Evolutionary conservation across 2,797 vertebrate genomes (phyloP), one percentile per base, ranked within the genome.

Genomic region (Micromesistius poutassou): DNA sequence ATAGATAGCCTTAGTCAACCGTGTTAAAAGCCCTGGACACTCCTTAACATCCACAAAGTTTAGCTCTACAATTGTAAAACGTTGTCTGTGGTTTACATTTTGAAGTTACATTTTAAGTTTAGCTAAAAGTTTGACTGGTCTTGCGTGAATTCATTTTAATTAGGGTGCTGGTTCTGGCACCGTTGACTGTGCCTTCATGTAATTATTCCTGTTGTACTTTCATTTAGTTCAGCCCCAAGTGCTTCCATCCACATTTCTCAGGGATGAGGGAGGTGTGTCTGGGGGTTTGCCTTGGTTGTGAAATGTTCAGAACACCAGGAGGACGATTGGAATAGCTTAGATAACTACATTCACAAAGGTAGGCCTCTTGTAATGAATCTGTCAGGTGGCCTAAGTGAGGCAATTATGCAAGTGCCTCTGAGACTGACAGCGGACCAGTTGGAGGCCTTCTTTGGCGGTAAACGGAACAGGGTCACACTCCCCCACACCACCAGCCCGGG

Each of bases 341-440:
- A 91, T 89, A 90, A 89, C 92, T 87, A 77, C 84, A 80, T 80
- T 80, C 89, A 87, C 92, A 90, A 92, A 91, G 91, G 83, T 83
- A 84, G 85, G 82, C 83, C 79, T 82, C 81, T 84, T 89, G 88
- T 82, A 88, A 92, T 92, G 90, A 91, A 92, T 91, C 86, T 90
- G 88, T 88, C 90, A 87, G 80, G 77, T 79, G 82, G 87, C 85
- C 71, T 81, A 91, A 79, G 81, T 80, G 76, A 71, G 72, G 83
- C 82, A 86, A 88, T 89, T 85, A 83, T 76, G 73, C 74, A 82
- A 80, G 82, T 87, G 80, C 82, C 82, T 87, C 66, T 16, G n/a
- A 77, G 77, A 80, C 78, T 30, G 71, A 86, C 80, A 82, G 81
- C 77, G 80, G 42, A 46, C 13, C 7, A 38, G 36, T 9, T 8